Evolutionary conservation across 30 jellyfish, hydroid and myxozoan genomes (phyloP).

Genomic region (Cassiopea andromeda): DNA sequence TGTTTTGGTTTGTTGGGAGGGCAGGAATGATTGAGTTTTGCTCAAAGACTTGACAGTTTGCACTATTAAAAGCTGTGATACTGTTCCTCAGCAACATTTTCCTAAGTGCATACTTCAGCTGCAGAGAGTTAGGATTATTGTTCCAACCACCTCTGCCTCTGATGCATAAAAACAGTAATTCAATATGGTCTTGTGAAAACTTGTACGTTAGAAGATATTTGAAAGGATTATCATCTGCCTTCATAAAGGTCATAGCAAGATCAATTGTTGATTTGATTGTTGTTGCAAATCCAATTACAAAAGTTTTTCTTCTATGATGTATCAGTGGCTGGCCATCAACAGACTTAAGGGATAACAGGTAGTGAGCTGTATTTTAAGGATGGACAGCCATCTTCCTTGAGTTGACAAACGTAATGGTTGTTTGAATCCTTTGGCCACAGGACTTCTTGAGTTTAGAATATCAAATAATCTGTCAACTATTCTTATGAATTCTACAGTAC

Average conservation of each 20-base stretch:
- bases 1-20: conserved; percentile 19
- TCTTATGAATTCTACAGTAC: conserved; percentile 42
- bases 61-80: conserved; percentile 56
- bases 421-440: conserved; percentile 37
- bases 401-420: conserved; percentile 47
- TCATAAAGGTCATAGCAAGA: conserved; percentile 15
- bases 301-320: conserved; percentile 36
- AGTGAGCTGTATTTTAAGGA: conserved; percentile 34
- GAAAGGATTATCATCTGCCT: conserved; percentile 36
- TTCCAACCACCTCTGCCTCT: conserved; percentile 62
- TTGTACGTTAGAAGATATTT: conserved; percentile 25
- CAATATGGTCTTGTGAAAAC: conserved; percentile 58
- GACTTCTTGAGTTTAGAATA: conserved; percentile 45
- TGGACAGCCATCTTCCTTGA: conserved; percentile 10
- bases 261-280: conserved; percentile 53
- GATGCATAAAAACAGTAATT: conserved; percentile 50
- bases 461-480: conserved; percentile 33
- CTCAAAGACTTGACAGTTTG: conserved; percentile 48
- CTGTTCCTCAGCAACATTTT: conserved; percentile 29
- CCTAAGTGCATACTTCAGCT: conserved; percentile 46
- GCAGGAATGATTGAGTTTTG: conserved; percentile 17
- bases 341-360: conserved; percentile 5
- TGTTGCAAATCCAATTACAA: conserved; percentile 34
- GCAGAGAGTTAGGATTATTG: conserved; percentile 27
- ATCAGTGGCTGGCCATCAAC: conserved; percentile 32